These are phyloP conservation scores for Lobophora halterata DNA, from an alignment of 2,888 invertebrate genomes.

Conservation along the genomic window DNA sequence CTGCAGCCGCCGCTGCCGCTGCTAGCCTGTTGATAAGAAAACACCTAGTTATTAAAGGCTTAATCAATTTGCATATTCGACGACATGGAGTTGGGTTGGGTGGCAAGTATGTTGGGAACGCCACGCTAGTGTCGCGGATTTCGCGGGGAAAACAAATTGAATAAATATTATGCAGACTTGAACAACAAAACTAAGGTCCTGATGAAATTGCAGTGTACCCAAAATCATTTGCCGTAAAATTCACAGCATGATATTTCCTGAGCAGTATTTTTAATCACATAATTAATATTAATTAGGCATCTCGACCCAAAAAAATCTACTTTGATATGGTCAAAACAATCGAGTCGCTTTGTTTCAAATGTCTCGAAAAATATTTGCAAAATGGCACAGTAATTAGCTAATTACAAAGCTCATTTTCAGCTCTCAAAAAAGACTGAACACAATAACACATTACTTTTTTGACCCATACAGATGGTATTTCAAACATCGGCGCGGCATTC, in stretches of 20 bases:
- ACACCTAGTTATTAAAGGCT: slow-evolving; percentile 1
- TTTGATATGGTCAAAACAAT: slow-evolving; percentile 8
- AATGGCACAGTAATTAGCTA: slow-evolving; percentile 26
- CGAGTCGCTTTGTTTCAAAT: slow-evolving; percentile 10
- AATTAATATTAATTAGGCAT: too few relatives aligned
- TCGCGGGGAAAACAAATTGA: slow-evolving; percentile 1
- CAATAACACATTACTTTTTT: slow-evolving; percentile 42
- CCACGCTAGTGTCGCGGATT: not conserved
- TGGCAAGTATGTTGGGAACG: too few relatives aligned
- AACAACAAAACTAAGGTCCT: too few relatives aligned
- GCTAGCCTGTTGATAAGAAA: slow-evolving; percentile 55
- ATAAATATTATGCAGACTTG: too few relatives aligned
- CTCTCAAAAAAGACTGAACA: slow-evolving; percentile 30
- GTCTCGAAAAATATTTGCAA: slow-evolving; percentile 15
- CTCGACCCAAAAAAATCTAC: not conserved
- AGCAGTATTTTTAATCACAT: too few relatives aligned
- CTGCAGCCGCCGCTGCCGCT: slow-evolving; percentile 66
- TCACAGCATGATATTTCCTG: too few relatives aligned
- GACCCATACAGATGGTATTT: slow-evolving; percentile 38
- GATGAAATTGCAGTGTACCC: too few relatives aligned
- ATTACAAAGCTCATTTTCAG: slow-evolving; percentile 24
- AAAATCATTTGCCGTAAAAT: too few relatives aligned
- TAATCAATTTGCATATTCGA: too few relatives aligned
- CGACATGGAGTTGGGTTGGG: too few relatives aligned
- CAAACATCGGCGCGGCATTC: slow-evolving; percentile 49